Percentiles rank a stretch among this genome's conserved stretches.
phyloP scores from a whole-genome alignment of 2,797 vertebrate genomes.

The Garrulus glandarius region DNA sequence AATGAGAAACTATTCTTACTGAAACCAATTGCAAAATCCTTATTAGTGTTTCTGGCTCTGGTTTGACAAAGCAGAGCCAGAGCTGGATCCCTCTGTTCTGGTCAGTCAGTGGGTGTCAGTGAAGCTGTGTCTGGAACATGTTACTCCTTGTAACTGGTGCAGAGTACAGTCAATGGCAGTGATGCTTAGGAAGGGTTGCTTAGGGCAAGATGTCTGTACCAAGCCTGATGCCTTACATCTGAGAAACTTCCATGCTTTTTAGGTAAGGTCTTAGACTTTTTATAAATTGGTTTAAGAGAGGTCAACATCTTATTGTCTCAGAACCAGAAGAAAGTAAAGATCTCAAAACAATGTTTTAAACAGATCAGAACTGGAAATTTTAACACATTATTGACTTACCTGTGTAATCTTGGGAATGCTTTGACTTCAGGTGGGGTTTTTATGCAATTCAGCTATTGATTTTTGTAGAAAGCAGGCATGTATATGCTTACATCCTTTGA shows the following conservation, averaged over 20 bases:
- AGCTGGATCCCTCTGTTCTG: background rate
- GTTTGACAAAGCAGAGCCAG: background rate
- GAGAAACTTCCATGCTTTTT: background rate
- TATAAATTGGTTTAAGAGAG: background rate
- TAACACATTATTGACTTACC: background rate
- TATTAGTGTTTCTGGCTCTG: background rate
- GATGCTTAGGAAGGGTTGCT: background rate
- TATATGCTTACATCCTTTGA: background rate
- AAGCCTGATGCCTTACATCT: background rate
- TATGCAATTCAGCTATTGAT: background rate
- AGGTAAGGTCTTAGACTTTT: background rate
- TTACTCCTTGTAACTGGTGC: background rate
- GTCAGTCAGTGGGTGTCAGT: background rate
- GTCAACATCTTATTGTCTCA: background rate
- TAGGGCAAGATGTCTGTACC: background rate
- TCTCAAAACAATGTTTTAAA: background rate
- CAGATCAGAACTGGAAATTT: background rate
- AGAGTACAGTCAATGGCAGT: background rate
- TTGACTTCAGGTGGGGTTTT: background rate
- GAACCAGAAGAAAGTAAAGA: background rate
- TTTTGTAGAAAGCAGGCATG: background rate
- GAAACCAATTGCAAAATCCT: background rate
- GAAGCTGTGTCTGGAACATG: background rate
- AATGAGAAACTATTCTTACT: background rate
- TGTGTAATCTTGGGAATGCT: background rate